A percentile compares a stretch with the other conserved stretches of the same genome.
Evolutionary conservation across 2,113 vertebrate genomes (phyloP).

Genomic region (Centrocercus urophasianus): DNA sequence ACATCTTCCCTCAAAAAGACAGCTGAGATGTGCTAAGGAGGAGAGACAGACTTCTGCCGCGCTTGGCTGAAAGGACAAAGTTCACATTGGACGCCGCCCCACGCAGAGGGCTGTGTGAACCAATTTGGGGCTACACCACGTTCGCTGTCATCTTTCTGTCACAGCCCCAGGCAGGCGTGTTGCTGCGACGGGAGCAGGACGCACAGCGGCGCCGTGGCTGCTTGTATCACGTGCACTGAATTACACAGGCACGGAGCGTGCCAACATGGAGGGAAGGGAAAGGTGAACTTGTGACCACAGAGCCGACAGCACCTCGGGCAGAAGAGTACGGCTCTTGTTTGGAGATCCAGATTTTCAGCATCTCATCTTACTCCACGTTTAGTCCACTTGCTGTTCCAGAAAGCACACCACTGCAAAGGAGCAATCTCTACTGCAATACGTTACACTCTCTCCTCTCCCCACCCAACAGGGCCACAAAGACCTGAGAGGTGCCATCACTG

Average conservation of each 20-base stretch:
- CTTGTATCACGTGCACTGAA: not conserved
- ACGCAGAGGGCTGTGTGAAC: not conserved
- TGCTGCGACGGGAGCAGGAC: not conserved
- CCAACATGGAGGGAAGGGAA: not conserved
- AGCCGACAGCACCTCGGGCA: not conserved
- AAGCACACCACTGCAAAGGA: not conserved
- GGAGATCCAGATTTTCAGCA: rapidly evolving
- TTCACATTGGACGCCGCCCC: slow-evolving; percentile 8
- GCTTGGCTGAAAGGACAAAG: slow-evolving; percentile 37
- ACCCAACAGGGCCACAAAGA: not conserved
- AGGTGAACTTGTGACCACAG: not conserved
- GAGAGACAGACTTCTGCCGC: not conserved
- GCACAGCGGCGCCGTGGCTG: not conserved
- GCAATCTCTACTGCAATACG: not conserved
- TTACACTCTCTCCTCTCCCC: not conserved
- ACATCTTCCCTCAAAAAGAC: slow-evolving; percentile 1
- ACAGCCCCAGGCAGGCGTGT: not conserved
- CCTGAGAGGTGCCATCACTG: not conserved
- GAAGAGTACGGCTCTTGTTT: not conserved
- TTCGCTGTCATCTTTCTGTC: slow-evolving; percentile 9
- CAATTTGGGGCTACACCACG: not conserved
- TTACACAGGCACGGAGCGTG: rapidly evolving
- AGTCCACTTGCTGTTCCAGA: not conserved
- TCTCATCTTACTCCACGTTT: not conserved
- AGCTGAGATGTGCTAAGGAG: not conserved